phyloP scores from a whole-genome alignment of 1,140 invertebrate species.

The Drosophila kikkawai region DNA sequence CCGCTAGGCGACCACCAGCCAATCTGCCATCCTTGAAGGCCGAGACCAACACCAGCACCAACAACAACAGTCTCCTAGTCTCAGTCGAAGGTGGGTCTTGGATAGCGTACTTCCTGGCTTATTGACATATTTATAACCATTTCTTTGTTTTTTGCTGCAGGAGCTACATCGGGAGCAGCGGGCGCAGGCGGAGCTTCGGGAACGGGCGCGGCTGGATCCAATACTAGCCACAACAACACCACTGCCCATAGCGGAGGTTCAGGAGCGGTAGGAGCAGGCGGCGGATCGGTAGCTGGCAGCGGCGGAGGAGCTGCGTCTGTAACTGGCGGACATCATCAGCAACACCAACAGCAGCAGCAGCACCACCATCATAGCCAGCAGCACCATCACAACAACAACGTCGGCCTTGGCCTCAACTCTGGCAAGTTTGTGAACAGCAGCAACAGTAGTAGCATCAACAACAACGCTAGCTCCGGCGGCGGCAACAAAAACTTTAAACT shows the following conservation, averaged over 20 bases:
- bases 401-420: conserved; percentile 41
- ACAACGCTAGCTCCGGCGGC: conserved; percentile 30
- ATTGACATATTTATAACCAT: not conserved
- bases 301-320: conserved; percentile 32
- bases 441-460: conserved; percentile 21
- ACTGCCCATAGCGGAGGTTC: conserved; percentile 54
- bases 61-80: conserved; percentile 80
- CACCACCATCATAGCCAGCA: conserved; percentile 20
- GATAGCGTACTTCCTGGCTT: not conserved
- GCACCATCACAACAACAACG: conserved; percentile 52
- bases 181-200: conserved; percentile 40
- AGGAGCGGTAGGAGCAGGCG: conserved; percentile 32
- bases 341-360: conserved; percentile 36
- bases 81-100: conserved; percentile 75
- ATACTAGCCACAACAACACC: conserved; percentile 57
- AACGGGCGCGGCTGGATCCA: conserved; percentile 43
- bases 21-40: conserved; percentile 99
- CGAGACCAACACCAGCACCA: conserved; percentile 88
- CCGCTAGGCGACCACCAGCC: conserved; percentile 96
- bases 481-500: conserved; percentile 74
- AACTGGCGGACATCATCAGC: conserved; percentile 42
- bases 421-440: conserved; percentile 42
- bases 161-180: conserved; percentile 45
- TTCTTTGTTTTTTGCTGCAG: conserved; percentile 1
- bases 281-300: conserved; percentile 35